A percentile compares a stretch with the other conserved stretches of the same genome.
Evolutionary conservation across 1,140 invertebrate species (phyloP).

Genomic region (Lasaia peninsularis): DNA sequence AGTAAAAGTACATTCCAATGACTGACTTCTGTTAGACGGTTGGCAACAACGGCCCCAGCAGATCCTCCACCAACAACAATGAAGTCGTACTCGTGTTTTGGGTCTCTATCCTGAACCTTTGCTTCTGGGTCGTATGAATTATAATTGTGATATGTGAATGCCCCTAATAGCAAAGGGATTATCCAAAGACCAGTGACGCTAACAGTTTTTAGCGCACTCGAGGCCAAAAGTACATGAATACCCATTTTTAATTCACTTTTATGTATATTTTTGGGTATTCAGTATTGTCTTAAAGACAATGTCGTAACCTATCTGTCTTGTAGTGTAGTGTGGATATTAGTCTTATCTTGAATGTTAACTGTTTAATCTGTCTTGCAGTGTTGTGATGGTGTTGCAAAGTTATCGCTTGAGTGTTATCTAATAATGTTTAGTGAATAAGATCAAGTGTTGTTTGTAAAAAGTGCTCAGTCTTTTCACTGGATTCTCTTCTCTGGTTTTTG

Average conservation of each 20-base stretch:
- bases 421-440: too few relatives aligned
- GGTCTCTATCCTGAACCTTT: constrained; percentile 72
- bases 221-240: constrained; percentile 83
- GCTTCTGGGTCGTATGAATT: constrained; percentile 89
- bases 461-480: constrained; percentile 22
- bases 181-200: constrained; percentile 89
- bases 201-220: constrained; percentile 86
- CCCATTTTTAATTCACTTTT: constrained; percentile 83
- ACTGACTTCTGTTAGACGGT: constrained; percentile 88
- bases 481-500: constrained; percentile 14
- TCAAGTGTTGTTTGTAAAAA: too few relatives aligned
- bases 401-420: too few relatives aligned
- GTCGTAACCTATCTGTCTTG: too few relatives aligned
- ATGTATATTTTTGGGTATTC: too few relatives aligned
- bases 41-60: constrained; percentile 95
- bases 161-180: constrained; percentile 88
- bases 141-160: constrained; percentile 89
- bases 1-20: constrained; percentile 91
- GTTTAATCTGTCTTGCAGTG: too few relatives aligned
- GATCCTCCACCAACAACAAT: constrained; percentile 94
- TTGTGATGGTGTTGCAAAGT: background rate
- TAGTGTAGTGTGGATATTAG: too few relatives aligned
- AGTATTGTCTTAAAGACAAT: too few relatives aligned
- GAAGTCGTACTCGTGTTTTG: constrained; percentile 87
- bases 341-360: too few relatives aligned